Evolutionary conservation across 92 coral and sea anemone species (phyloP), one percentile per base, ranked within the genome.

Genomic region (Epizoanthus rinbou): DNA sequence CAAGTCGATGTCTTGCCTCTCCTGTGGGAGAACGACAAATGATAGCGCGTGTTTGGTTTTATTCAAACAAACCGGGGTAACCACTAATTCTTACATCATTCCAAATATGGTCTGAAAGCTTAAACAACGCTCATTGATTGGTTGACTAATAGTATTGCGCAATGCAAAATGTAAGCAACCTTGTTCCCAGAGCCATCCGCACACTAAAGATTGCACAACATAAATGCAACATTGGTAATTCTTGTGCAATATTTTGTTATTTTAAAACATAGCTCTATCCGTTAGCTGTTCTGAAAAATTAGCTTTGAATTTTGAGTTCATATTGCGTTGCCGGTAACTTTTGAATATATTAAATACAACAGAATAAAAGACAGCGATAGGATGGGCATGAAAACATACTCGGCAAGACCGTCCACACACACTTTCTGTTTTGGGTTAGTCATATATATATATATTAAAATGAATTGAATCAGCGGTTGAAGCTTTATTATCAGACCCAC

Each of bases 61-160:
- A 41, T 67, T 67, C 50, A 67, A 67, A 28, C 50, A 33, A 33
- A 67, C 50, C 43, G 21, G 73, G 50, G n/a, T 0, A 33, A 67
- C 72, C 17, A 67, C 43, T 19, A 67, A 28, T 28, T 8, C 17
- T 2, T 15, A 3, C 18, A 23, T 25, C 35, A 6, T 3, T 16
- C 72, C 72, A 67, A 67, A 67, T 67, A 67, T 67, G 50, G 72
- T 16, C 35, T 66, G 72, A 19, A 4, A 41, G 41, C 39, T 0
- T 24, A 14, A 33, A 66, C 21, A 66, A 1, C 3, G 47, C 9
- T 66, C 45, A 28, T 18, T 66, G 72, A 66, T 66, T 66, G 72
- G 72, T 66, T 66, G 72, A 43, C 50, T 66, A 17, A 31, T n/a
- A 41, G 72, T 15, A 64, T 64, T 64, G 69, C 69, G 69, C 72